Conservation (phyloP, 1,140 invertebrate species). For the Antheraea pernyi region DNA sequence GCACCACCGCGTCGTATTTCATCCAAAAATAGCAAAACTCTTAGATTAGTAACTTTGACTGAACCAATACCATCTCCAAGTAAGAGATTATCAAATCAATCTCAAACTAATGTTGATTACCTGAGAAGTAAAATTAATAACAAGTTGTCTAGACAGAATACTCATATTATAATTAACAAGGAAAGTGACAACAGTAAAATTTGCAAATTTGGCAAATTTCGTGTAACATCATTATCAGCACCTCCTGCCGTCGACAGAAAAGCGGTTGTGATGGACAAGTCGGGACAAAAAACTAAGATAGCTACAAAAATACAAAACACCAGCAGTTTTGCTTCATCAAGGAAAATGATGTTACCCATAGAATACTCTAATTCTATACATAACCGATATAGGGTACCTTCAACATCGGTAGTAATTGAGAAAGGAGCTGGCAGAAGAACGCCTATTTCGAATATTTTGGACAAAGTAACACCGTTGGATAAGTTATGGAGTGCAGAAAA, state of each 20-base stretch:
- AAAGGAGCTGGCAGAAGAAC: slow-evolving; percentile 74
- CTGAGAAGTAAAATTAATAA: slow-evolving; percentile 80
- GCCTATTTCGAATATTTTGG: slow-evolving; percentile 73
- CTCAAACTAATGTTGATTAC: slow-evolving; percentile 78
- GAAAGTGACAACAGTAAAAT: slow-evolving; percentile 32
- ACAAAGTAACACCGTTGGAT: slow-evolving; percentile 73
- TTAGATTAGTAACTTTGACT: slow-evolving; percentile 82
- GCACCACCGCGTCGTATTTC: slow-evolving; percentile 86
- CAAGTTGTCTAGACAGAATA: slow-evolving; percentile 76
- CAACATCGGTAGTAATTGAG: slow-evolving; percentile 62
- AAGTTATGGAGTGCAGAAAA: slow-evolving; percentile 73
- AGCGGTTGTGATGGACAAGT: slow-evolving; percentile 23
- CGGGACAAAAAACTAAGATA: slow-evolving; percentile 22
- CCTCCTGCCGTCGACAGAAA: slow-evolving; percentile 58
- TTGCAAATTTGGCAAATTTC: slow-evolving; percentile 55
- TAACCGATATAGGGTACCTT: slow-evolving; percentile 40
- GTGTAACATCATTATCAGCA: slow-evolving; percentile 57
- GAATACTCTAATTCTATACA: slow-evolving; percentile 58
- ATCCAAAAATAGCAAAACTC: slow-evolving; percentile 85
- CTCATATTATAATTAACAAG: slow-evolving; percentile 69
- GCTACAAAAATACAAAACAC: slow-evolving; percentile 47
- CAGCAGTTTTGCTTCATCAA: slow-evolving; percentile 72
- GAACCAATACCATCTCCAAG: slow-evolving; percentile 44
- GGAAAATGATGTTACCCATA: slow-evolving; percentile 67
- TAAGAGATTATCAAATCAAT: slow-evolving; percentile 29